A percentile compares a stretch with the other conserved stretches of the same genome.
phyloP scores from a whole-genome alignment of 53 echinoderm and acorn worm species.

The Apostichopus leukothele region DNA sequence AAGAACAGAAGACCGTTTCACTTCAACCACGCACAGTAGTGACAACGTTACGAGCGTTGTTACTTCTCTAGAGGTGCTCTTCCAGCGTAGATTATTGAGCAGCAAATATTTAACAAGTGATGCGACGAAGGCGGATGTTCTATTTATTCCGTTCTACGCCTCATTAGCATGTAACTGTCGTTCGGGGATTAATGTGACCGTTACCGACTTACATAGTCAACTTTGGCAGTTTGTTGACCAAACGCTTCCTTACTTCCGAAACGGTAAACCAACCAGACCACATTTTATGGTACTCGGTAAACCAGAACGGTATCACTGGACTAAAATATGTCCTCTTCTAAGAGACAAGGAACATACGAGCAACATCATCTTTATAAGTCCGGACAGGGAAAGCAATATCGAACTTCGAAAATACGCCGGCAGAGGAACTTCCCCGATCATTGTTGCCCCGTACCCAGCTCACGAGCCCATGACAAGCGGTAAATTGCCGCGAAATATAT shows the following conservation, averaged over 20 bases:
- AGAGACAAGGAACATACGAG: constrained; percentile 65
- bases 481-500: constrained; percentile 60
- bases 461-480: constrained; percentile 63
- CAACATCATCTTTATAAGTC: constrained; percentile 77
- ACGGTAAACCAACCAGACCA: constrained; percentile 66
- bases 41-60: background rate
- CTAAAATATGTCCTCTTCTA: constrained; percentile 73
- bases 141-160: constrained; percentile 85
- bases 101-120: constrained; percentile 67
- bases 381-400: constrained; percentile 73
- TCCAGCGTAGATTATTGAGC: constrained; percentile 70
- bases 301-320: constrained; percentile 82
- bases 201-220: constrained; percentile 63
- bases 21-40: background rate
- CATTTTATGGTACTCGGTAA: constrained; percentile 84
- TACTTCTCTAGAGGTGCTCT: constrained; percentile 62
- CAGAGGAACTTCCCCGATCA: constrained; percentile 60
- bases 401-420: constrained; percentile 74
- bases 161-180: constrained; percentile 74
- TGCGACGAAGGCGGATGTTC: constrained; percentile 70
- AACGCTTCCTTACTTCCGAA: constrained; percentile 65
- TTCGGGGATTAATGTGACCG: constrained; percentile 48
- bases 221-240: constrained; percentile 64
- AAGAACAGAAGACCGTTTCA: background rate
- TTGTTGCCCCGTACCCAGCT: constrained; percentile 90